A percentile compares a stretch with the other conserved stretches of the same genome.
Conservation (phyloP, 2,888 invertebrate genomes). For the Drosophila formosana region DNA sequence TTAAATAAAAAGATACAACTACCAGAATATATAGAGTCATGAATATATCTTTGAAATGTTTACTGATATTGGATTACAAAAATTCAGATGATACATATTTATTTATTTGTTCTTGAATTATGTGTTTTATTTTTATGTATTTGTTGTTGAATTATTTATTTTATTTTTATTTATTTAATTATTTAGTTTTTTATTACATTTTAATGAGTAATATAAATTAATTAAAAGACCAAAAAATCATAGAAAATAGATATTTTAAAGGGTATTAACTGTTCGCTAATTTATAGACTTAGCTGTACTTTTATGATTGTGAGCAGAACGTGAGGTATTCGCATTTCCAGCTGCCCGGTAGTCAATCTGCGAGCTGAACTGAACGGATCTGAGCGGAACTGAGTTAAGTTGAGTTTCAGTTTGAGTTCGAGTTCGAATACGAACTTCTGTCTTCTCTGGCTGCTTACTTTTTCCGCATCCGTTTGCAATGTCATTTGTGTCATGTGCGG, state of each 20-base stretch:
- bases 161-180: too few species aligned
- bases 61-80: too few species aligned
- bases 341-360: slow-evolving; percentile 38
- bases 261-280: slow-evolving; percentile 1
- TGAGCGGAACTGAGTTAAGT: slow-evolving; percentile 31
- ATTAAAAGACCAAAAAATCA: too few species aligned
- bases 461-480: slow-evolving; percentile 79
- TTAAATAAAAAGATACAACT: too few species aligned
- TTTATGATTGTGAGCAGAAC: slow-evolving; percentile 18
- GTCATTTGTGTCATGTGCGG: slow-evolving; percentile 72
- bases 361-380: slow-evolving; percentile 23
- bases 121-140: too few species aligned
- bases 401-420: slow-evolving; percentile 14
- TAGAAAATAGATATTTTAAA: not conserved
- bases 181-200: too few species aligned
- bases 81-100: too few species aligned
- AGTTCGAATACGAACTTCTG: slow-evolving; percentile 3
- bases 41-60: too few species aligned
- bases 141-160: too few species aligned
- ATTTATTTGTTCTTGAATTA: too few species aligned
- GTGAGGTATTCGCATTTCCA: slow-evolving; percentile 49
- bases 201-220: too few species aligned
- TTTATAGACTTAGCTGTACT: not conserved
- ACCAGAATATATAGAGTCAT: too few species aligned
- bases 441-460: slow-evolving; percentile 30